phyloP scores from a whole-genome alignment of 2,797 vertebrate genomes.

The Australoheros facetus region DNA sequence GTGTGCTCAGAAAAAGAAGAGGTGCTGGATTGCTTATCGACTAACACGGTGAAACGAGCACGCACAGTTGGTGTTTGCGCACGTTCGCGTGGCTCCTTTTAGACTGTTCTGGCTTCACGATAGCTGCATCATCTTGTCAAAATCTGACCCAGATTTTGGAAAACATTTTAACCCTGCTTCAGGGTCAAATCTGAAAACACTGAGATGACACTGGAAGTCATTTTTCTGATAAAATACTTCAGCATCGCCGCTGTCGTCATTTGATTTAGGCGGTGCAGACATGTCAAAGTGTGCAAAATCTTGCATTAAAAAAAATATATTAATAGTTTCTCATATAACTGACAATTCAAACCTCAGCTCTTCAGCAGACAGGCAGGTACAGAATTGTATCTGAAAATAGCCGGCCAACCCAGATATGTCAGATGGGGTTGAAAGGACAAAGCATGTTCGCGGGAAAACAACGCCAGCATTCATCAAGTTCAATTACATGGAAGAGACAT shows the following conservation, averaged over 20 bases:
- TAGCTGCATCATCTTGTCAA: neutral
- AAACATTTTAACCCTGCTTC: neutral
- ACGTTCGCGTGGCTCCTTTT: neutral
- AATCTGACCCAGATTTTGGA: neutral
- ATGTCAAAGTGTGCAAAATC: neutral
- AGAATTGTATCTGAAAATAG: slow-evolving; percentile 60
- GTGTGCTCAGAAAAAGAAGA: neutral
- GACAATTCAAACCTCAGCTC: slow-evolving; percentile 41
- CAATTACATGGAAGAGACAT: slow-evolving; percentile 64
- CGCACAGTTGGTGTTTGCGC: neutral
- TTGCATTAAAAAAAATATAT: neutral
- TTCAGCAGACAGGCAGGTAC: slow-evolving; percentile 42
- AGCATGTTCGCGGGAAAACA: slow-evolving; percentile 51
- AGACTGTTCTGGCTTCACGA: neutral
- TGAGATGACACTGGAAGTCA: neutral
- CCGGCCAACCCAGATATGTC: slow-evolving; percentile 67
- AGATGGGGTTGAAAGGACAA: slow-evolving; percentile 63
- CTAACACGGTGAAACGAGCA: neutral
- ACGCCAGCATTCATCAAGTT: slow-evolving; percentile 65
- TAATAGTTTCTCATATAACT: slow-evolving; percentile 1
- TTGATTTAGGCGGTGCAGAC: neutral
- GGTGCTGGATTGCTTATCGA: neutral
- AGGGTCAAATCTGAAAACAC: neutral
- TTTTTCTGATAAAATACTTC: neutral
- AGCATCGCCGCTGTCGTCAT: neutral